Evolutionary conservation across 2,797 vertebrate genomes (phyloP).

Genomic region (Anas bernieri): DNA sequence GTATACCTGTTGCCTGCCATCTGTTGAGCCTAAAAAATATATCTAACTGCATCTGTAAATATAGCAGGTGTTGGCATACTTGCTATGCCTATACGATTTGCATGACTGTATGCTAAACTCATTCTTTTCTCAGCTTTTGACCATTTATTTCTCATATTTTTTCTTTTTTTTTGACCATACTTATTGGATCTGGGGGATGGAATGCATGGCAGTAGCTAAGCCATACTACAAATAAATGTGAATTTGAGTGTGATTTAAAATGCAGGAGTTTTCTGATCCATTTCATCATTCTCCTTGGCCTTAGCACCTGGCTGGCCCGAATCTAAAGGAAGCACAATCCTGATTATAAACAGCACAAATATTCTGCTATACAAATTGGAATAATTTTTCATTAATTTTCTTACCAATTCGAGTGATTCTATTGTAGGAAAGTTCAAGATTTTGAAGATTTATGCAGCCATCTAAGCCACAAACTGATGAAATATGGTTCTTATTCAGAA

Average conservation of each 20-base stretch:
- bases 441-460: slow-evolving; percentile 82
- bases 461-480: slow-evolving; percentile 88
- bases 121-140: not conserved
- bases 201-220: not conserved
- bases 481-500: slow-evolving; percentile 87
- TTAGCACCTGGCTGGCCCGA: not conserved
- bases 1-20: not conserved
- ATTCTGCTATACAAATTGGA: not conserved
- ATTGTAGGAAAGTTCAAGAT: slow-evolving; percentile 91
- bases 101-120: not conserved
- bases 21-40: not conserved
- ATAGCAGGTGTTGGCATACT: not conserved
- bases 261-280: not conserved
- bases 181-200: not conserved
- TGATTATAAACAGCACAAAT: not conserved
- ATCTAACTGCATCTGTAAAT: not conserved
- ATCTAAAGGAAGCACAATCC: not conserved
- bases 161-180: not conserved
- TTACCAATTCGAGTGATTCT: slow-evolving; percentile 91
- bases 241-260: not conserved
- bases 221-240: not conserved
- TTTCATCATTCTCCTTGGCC: not conserved
- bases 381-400: slow-evolving; percentile 19
- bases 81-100: not conserved
- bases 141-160: no score